Percentiles rank a stretch among this genome's conserved stretches.
Evolutionary conservation across 2,797 vertebrate genomes (phyloP).

Genomic region (Notamacropus eugenii): DNA sequence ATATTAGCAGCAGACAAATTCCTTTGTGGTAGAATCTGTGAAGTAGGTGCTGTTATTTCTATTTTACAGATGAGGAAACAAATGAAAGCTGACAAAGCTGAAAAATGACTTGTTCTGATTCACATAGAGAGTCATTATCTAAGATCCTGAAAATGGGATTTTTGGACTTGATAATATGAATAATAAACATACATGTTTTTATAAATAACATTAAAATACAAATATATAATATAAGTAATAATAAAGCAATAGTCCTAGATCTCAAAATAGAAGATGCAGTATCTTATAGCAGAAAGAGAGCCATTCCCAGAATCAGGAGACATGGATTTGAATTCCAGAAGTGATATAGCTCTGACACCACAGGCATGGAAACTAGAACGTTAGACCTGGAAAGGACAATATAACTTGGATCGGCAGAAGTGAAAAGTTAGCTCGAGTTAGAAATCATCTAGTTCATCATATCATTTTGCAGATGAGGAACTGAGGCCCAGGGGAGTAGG

Average conservation of each 20-base stretch:
- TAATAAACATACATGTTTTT: neutral
- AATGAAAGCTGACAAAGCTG: neutral
- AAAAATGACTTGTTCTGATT: neutral
- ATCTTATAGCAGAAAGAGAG: neutral
- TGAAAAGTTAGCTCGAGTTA: neutral
- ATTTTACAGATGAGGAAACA: neutral
- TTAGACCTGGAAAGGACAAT: neutral
- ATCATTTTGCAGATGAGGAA: neutral
- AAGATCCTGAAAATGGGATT: neutral
- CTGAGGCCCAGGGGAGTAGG: neutral
- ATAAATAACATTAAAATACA: neutral
- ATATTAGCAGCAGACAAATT: neutral
- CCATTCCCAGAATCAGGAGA: neutral
- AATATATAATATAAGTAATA: neutral
- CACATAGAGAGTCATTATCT: neutral
- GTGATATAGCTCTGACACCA: neutral
- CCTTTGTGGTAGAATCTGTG: too few species aligned
- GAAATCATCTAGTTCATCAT: neutral
- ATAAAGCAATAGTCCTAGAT: neutral
- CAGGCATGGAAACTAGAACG: neutral
- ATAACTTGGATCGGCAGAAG: too few species aligned
- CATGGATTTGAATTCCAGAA: neutral
- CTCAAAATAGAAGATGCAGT: neutral
- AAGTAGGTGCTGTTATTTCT: neutral
- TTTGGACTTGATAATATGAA: neutral